Conservation (phyloP, 2,888 invertebrate species). For the Limnephilus marmoratus region DNA sequence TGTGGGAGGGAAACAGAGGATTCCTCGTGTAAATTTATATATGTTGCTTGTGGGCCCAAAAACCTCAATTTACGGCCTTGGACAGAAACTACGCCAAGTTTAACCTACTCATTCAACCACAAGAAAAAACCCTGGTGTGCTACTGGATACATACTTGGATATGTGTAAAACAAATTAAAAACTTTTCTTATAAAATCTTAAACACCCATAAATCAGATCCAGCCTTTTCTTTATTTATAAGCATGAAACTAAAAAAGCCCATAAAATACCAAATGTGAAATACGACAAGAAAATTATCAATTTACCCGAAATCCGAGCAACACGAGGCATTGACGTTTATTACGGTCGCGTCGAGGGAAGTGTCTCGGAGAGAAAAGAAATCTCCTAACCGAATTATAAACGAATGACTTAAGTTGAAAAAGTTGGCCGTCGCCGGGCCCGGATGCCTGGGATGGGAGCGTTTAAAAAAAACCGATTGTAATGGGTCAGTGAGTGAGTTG, state of each 20-base stretch:
- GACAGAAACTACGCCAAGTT: no score
- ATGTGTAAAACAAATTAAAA: background rate
- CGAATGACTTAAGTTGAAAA: slow-evolving; percentile 43
- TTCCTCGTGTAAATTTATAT: no score
- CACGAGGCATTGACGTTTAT: slow-evolving; percentile 31
- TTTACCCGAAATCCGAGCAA: slow-evolving; percentile 15
- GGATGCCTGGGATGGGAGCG: no score
- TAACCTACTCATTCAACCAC: no score
- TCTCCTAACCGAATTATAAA: slow-evolving; percentile 36
- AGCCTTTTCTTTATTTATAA: background rate
- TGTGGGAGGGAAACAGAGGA: no score
- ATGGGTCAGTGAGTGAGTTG: no score
- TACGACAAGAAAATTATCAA: slow-evolving; percentile 35
- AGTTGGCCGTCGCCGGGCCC: background rate
- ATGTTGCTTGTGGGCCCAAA: no score
- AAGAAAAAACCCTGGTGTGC: no score
- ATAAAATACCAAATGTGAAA: slow-evolving; percentile 33
- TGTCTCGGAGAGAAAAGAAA: slow-evolving; percentile 4
- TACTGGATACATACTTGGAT: no score
- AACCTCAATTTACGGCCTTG: no score
- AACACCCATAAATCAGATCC: slow-evolving; percentile 3
- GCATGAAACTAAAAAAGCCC: background rate
- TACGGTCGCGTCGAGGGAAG: slow-evolving; percentile 22
- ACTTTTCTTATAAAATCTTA: background rate
- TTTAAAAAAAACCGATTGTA: no score